phyloP scores from a whole-genome alignment of 92 coral and sea anemone genomes.

The Diadumene lineata region DNA sequence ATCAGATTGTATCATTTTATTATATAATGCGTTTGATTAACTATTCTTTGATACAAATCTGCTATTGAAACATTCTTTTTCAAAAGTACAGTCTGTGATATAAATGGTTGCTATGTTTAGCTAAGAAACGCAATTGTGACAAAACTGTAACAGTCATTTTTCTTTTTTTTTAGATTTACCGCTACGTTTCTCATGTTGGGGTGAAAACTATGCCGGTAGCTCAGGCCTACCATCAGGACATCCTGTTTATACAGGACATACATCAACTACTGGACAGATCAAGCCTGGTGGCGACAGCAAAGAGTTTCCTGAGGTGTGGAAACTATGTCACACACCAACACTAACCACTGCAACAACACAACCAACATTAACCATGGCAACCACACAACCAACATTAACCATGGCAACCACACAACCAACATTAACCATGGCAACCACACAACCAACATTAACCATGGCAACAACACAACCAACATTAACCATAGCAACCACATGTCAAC shows the following conservation, averaged over 20 bases:
- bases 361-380: constrained; percentile 4
- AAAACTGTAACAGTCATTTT: no score
- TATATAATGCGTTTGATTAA: no score
- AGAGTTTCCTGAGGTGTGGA: constrained; percentile 6
- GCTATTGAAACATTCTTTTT: no score
- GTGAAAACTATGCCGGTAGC: constrained; percentile 96
- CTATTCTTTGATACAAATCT: no score
- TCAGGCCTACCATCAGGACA: constrained; percentile 75
- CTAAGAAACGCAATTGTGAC: no score
- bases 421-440: no score
- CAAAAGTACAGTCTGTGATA: no score
- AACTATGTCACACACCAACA: neutral
- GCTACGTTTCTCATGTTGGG: constrained; percentile 73
- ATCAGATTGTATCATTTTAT: no score
- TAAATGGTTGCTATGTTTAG: no score
- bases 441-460: neutral
- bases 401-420: no score
- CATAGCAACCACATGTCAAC: no score
- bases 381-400: no score
- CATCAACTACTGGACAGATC: neutral
- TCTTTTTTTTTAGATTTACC: constrained; percentile 44
- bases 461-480: neutral
- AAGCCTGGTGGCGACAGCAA: neutral
- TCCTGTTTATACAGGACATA: neutral
- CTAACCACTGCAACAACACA: neutral